A percentile compares a stretch with the other conserved stretches of the same genome.
Conservation (phyloP, 2,113 vertebrate species). For the Cinclus cinclus region DNA sequence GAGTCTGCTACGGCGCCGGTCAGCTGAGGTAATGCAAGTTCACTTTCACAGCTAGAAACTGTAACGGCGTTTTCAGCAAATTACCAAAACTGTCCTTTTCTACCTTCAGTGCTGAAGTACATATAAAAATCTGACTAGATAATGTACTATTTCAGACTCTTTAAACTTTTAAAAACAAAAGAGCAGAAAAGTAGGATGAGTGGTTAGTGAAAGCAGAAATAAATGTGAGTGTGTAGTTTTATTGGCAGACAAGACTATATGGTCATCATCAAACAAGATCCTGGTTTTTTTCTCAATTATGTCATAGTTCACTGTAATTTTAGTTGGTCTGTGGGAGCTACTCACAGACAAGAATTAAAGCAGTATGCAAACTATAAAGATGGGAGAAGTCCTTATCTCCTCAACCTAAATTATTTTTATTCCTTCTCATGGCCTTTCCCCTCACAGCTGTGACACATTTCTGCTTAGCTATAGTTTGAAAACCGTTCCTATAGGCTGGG, state of each 20-base stretch:
- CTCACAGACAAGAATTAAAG: background rate
- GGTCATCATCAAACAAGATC: background rate
- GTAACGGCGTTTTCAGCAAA: slow-evolving; percentile 8
- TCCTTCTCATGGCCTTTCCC: background rate
- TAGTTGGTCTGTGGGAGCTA: slow-evolving; percentile 7
- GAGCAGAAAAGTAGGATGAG: background rate
- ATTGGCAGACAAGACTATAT: slow-evolving; percentile 9
- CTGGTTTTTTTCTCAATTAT: background rate
- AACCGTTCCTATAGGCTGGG: background rate
- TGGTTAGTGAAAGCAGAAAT: slow-evolving; percentile 13
- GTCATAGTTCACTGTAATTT: slow-evolving; percentile 50
- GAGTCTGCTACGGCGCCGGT: slow-evolving; percentile 46
- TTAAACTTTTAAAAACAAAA: background rate
- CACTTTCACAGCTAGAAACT: slow-evolving; percentile 42
- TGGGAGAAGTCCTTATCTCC: background rate
- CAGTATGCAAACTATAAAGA: background rate
- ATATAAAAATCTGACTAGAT: background rate
- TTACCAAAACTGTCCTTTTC: slow-evolving; percentile 13
- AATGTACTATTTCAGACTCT: background rate
- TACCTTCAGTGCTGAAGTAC: background rate
- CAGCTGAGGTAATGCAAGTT: slow-evolving; percentile 71
- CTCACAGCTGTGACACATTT: background rate
- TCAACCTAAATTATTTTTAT: background rate
- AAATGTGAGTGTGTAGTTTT: slow-evolving; percentile 28
- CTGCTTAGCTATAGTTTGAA: background rate